A percentile compares a stretch with the other conserved stretches of the same genome.
phyloP scores from a whole-genome alignment of 1,140 invertebrate genomes.

The Lysiphlebus fabarum region DNA sequence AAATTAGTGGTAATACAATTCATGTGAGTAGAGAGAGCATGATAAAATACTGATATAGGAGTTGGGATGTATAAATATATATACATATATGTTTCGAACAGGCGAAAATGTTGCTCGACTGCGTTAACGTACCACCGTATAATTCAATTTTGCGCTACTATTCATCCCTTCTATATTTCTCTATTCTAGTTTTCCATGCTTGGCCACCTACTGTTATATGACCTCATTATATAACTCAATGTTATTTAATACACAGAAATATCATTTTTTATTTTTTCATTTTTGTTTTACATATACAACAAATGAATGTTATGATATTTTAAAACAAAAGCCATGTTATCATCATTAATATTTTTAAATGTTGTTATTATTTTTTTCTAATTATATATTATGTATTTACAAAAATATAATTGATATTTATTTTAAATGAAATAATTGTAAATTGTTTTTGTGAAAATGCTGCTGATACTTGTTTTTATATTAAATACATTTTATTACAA shows the following conservation, averaged over 20 bases:
- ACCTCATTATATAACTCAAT: slow-evolving; percentile 3
- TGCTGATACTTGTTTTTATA: too few relatives aligned
- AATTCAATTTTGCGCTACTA: slow-evolving; percentile 25
- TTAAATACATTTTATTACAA: too few relatives aligned
- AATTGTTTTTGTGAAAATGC: too few relatives aligned
- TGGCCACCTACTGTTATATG: slow-evolving; percentile 6
- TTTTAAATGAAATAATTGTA: too few relatives aligned
- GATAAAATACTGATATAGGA: slow-evolving; percentile 4
- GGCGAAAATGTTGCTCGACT: slow-evolving; percentile 23
- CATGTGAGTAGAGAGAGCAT: background rate
- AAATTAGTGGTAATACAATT: slow-evolving; percentile 16
- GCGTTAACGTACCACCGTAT: slow-evolving; percentile 25
- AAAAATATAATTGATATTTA: too few relatives aligned
- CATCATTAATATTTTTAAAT: too few relatives aligned
- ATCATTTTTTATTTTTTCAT: too few relatives aligned
- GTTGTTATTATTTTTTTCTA: too few relatives aligned
- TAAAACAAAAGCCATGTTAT: too few relatives aligned
- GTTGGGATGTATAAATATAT: slow-evolving; percentile 6
- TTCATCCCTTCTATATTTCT: slow-evolving; percentile 17
- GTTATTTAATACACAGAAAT: background rate
- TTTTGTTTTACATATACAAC: too few relatives aligned
- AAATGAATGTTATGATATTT: too few relatives aligned
- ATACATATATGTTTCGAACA: slow-evolving; percentile 20
- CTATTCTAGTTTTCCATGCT: slow-evolving; percentile 4
- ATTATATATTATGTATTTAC: too few relatives aligned